Evolutionary conservation across 2,888 invertebrate species (phyloP).

Genomic region (Lithodes maja): DNA sequence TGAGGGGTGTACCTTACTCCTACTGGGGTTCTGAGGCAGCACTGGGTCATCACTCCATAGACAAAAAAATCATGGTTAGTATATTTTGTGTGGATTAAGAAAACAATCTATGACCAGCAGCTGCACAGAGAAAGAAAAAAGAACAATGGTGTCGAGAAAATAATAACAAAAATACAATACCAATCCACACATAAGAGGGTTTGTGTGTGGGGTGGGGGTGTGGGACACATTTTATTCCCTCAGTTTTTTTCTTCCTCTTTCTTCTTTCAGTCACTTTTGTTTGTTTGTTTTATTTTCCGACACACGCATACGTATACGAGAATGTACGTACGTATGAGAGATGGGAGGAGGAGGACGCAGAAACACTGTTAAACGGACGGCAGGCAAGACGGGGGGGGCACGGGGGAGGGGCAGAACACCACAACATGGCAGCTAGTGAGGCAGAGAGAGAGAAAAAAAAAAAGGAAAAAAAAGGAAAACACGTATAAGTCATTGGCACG

Average conservation of each 20-base stretch:
- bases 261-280: not conserved
- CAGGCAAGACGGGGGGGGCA: slow-evolving; percentile 69
- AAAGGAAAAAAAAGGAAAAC: slow-evolving; percentile 61
- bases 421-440: slow-evolving; percentile 70
- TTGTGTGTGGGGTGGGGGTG: no score
- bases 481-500: slow-evolving; percentile 63
- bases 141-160: slow-evolving; percentile 38
- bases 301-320: slow-evolving; percentile 63
- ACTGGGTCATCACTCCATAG: not conserved
- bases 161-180: slow-evolving; percentile 6
- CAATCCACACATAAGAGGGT: slow-evolving; percentile 37
- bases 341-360: slow-evolving; percentile 70
- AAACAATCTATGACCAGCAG: slow-evolving; percentile 38
- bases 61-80: slow-evolving; percentile 15
- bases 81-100: not conserved
- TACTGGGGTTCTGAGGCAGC: not conserved
- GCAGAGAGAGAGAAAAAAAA: slow-evolving; percentile 56
- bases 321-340: slow-evolving; percentile 70
- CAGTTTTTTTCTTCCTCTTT: not conserved
- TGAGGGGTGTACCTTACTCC: not conserved
- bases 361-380: slow-evolving; percentile 70
- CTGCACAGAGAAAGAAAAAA: slow-evolving; percentile 52
- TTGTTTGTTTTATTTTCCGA: not conserved
- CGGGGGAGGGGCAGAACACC: slow-evolving; percentile 68
- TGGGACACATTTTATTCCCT: no score